phyloP scores from a whole-genome alignment of 2,888 invertebrate genomes.

The Hipparchia semele region DNA sequence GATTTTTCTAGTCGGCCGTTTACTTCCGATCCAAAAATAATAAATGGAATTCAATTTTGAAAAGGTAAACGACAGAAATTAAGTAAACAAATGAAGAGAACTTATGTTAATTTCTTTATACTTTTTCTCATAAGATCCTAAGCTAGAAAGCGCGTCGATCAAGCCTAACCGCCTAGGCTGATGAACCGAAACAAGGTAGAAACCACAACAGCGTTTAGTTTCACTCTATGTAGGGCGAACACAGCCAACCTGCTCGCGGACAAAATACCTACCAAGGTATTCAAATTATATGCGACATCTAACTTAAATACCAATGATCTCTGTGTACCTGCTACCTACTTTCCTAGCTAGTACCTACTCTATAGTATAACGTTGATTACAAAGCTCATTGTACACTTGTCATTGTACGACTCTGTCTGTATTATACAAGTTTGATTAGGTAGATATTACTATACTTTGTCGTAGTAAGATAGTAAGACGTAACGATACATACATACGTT shows the following conservation, averaged over 20 bases:
- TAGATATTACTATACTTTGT: too few relatives aligned
- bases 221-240: constrained; percentile 74
- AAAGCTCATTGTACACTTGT: too few relatives aligned
- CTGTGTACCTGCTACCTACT: too few relatives aligned
- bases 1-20: too few relatives aligned
- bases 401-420: too few relatives aligned
- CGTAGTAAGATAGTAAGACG: too few relatives aligned
- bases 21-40: too few relatives aligned
- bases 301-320: neutral
- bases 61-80: neutral
- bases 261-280: neutral
- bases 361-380: too few relatives aligned
- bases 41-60: too few relatives aligned
- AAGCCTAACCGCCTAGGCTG: constrained; percentile 46
- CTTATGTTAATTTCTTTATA: neutral
- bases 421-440: too few relatives aligned
- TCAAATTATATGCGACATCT: constrained; percentile 13
- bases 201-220: constrained; percentile 71
- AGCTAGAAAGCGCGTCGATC: constrained; percentile 67
- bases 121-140: constrained; percentile 44
- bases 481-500: too few relatives aligned
- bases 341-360: too few relatives aligned
- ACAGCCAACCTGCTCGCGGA: constrained; percentile 49
- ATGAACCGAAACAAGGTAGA: constrained; percentile 75
- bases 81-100: neutral